Base-by-base conservation (phyloP, 2,113 vertebrate genomes). In the Gobio gobio region DNA sequence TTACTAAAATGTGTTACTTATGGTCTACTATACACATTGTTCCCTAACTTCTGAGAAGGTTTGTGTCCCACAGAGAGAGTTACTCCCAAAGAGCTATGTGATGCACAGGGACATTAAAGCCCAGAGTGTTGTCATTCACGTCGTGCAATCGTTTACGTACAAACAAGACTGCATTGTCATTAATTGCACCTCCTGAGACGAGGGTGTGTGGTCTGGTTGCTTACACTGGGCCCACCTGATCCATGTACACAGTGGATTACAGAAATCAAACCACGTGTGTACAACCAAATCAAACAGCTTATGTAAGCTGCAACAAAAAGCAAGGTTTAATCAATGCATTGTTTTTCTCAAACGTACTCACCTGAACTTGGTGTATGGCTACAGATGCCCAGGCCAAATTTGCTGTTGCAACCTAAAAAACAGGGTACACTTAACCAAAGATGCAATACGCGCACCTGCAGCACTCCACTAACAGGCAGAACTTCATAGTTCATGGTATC, bases 311-410 rank as follows among this genome's bases (percentile, higher is more conserved):
- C 10, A 54, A 76, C 47, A 80, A 56, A 6, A 58, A 16, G 76
- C 0, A 2, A 80, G 24, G n/a, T 49, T 18, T 58, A 73, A 43
- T 12, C 5, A 78, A 51, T n/a, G 24, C 7, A 43, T 9, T 78
- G 61, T 24, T 36, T 74, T 59, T 61, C 14, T 64, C 13, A 66
- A 66, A 78, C 8, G 10, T 3, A 79, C 93, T 93, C 93, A 99
- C 98, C 96, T 99, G 97, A 86, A 99, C 97, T 95, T 99, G 97
- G 93, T 99, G 97, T 93, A 99, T 98, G 88, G 98, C 98, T 91
- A 99, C 96, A 10, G 97, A 97, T 58, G 97, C 97, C 98, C 98
- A 99, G 10, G 97, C 97, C 88, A 99, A 95, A 92, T 97, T 98
- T 87, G 98, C 98, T 86, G 97, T 99, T 84, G 98, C 98, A 92